Base-by-base conservation (phyloP, 2,113 vertebrate genomes). In the Psophia crepitans region DNA sequence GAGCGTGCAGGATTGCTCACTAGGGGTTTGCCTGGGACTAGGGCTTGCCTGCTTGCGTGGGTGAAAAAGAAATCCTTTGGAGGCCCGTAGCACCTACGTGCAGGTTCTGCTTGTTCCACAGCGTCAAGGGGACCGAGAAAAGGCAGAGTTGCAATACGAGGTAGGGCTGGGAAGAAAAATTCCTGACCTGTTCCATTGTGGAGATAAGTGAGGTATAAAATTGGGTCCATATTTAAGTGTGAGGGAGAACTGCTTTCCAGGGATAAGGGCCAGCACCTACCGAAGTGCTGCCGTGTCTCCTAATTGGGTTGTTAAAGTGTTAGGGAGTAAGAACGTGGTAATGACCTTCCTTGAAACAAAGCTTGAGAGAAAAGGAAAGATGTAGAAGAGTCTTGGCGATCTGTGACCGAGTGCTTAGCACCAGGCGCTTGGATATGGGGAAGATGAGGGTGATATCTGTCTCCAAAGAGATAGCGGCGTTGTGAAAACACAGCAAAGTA, bases 401-500 rank as follows among this genome's bases (percentile, higher is more conserved):
- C 90, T 53, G 83, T 88, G 80, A 78, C 88, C 33, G 3, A 78
- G 83, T 30, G 90, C 95, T 94, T 86, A 78, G 93, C 93, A 43
- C 82, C 82, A 35, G 93, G 75, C 39, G 18, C 76, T 81, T 16
- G 79, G 88, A n/a, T 71, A 15, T 43, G 73, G 77, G 33, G 53
- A 79, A 84, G 92, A 87, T 79, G 95, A 97, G 90, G 94, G 69
- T 9, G 76, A 93, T 94, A 79, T 79, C 90, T 75, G 80, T 90
- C 94, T 93, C 94, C 80, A 65, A 90, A 96, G 94, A 94, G 94
- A 94, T 89, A 95, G 96, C 48, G n/a, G 90, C 35, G 0, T 71
- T 96, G 95, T 92, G 94, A 87, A 97, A 95, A 96, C 90, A 96
- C 90, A 65, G 86, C 14, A 5, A 44, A 79, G 95, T 92, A 97